Evolutionary conservation across 2,113 vertebrate species (phyloP), one percentile per base, ranked within the genome.

Genomic region (Chiloscyllium plagiosum): DNA sequence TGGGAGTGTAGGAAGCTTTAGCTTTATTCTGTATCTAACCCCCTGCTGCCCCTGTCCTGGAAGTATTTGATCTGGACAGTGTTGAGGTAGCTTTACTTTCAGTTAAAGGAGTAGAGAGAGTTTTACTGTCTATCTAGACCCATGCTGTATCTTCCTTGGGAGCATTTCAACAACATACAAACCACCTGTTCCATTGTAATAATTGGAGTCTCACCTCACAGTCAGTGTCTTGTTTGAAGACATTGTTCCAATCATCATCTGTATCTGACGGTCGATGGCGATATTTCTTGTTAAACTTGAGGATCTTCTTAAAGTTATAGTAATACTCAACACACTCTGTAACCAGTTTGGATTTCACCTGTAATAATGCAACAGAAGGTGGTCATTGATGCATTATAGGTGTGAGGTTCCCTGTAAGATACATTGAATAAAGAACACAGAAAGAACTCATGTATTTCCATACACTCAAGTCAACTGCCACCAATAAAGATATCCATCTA

Each of bases 241-340:
- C 7, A 10, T 69, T 37, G 47, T 15, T 78, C 70, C 95, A 80
- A 37, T 95, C 76, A 6, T 95, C 76, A 12, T 87, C 95, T 5
- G 33, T 17, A 2, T 95, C 95, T 0, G 5, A 65, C 12, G 52
- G 47, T 5, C 96, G 85, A 10, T 19, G 7, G 5, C 96, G 61
- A 26, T 66, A 96, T 70, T 97, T 97, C 96, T 96, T 97, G 96
- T 97, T 97, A 96, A 97, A 98, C 69, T 97, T 97, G 65, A 94
- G 96, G 17, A 97, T 97, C 96, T 96, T 97, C 96, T 98, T 98
- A 94, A 96, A 97, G 86, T 97, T 96, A 96, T 98, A 98, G 96
- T 98, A 98, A 96, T 97, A 98, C 97, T 98, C 98, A 42, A 98
- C 97, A 85, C 98, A 98, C 96, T 98, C 97, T 65, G 96, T 66